Evolutionary conservation across 2,113 vertebrate genomes (phyloP).

Genomic region (Anolis carolinensis): DNA sequence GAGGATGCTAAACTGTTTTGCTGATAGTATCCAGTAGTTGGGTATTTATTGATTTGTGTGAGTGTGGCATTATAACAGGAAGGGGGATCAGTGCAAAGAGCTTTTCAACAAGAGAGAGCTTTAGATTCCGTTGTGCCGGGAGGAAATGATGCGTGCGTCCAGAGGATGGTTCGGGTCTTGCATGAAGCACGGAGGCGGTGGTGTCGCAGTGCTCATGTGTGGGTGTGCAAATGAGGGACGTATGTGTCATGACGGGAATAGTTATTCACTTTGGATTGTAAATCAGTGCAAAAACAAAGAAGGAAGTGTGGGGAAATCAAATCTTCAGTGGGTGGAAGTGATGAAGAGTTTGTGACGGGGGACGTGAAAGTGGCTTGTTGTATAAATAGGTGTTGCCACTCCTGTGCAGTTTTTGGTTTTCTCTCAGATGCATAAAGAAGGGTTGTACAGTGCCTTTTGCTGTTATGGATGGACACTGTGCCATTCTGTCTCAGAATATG

Average conservation of each 20-base stretch:
- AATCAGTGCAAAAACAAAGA: not conserved
- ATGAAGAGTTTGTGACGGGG: not conserved
- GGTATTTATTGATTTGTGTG: not conserved
- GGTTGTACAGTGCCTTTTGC: not conserved
- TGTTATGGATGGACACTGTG: too few relatives aligned
- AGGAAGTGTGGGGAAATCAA: not conserved
- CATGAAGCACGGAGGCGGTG: not conserved
- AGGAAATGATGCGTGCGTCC: not conserved
- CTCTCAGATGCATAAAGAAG: not conserved
- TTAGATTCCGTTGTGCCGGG: not conserved
- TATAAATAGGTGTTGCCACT: too few relatives aligned
- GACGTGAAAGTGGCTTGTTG: not conserved
- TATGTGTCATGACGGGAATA: not conserved
- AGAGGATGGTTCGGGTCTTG: not conserved
- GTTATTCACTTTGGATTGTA: not conserved
- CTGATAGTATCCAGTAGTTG: not conserved
- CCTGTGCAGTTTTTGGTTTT: too few relatives aligned
- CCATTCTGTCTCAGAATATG: not conserved
- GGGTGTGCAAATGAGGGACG: not conserved
- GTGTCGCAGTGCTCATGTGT: slow-evolving; percentile 9
- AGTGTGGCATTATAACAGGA: not conserved
- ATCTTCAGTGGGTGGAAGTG: not conserved
- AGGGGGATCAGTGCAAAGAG: not conserved
- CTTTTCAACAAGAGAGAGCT: not conserved
- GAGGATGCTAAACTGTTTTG: too few relatives aligned